phyloP scores from a whole-genome alignment of 2,797 vertebrate species.

The Eremophila alpestris region DNA sequence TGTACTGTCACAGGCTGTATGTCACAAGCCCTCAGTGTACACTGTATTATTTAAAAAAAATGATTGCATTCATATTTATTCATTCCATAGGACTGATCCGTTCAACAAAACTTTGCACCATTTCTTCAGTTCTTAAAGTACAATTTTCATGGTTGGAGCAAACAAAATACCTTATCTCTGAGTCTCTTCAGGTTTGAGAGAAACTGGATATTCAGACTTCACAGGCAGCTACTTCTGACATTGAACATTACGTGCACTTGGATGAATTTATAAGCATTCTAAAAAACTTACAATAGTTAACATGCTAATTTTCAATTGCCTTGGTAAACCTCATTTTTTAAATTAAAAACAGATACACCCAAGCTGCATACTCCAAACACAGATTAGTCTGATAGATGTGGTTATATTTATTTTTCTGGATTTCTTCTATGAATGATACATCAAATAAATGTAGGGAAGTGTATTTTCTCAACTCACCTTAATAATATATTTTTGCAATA shows the following conservation, averaged over 20 bases:
- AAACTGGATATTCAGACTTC: neutral
- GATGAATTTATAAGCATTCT: neutral
- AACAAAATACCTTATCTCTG: neutral
- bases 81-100: neutral
- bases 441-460: neutral
- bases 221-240: neutral
- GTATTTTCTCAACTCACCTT: neutral
- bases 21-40: neutral
- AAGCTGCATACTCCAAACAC: neutral
- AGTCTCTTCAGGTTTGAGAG: neutral
- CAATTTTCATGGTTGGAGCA: neutral
- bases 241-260: neutral
- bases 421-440: neutral
- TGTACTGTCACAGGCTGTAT: neutral
- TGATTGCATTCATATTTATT: neutral
- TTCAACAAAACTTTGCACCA: neutral
- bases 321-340: neutral
- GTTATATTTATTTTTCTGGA: neutral
- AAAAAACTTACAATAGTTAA: neutral
- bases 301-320: neutral
- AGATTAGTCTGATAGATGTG: neutral
- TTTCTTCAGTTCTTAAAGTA: neutral
- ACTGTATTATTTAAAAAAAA: neutral
- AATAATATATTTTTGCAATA: neutral
- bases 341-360: neutral